A percentile compares a stretch with the other conserved stretches of the same genome.
These are phyloP conservation scores for Pycnomerus fuliginosus DNA, from an alignment of 2,888 invertebrate species.

Conservation along the genomic window DNA sequence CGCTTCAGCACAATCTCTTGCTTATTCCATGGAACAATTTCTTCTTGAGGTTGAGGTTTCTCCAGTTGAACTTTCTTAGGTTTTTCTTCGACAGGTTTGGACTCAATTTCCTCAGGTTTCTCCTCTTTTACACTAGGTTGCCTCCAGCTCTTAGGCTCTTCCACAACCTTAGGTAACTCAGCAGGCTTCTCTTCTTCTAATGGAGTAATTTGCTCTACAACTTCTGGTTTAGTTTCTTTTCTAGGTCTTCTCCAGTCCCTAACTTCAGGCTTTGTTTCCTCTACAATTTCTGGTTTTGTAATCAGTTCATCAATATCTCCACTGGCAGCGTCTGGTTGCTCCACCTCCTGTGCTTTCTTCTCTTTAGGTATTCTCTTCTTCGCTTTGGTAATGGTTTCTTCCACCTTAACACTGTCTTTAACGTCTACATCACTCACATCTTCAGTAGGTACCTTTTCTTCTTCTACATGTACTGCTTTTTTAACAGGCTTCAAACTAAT, in stretches of 20 bases:
- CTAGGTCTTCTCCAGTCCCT: constrained; percentile 33
- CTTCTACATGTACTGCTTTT: constrained; percentile 1
- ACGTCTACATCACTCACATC: too few relatives aligned
- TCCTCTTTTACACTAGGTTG: too few relatives aligned
- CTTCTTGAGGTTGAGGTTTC: constrained; percentile 19
- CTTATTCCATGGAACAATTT: constrained; percentile 59
- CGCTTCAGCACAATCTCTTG: constrained; percentile 59
- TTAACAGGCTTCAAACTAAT: constrained; percentile 34
- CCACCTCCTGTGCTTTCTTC: constrained; percentile 42
- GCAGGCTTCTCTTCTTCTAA: background rate
- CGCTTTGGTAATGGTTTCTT: constrained; percentile 35
- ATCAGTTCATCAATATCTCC: too few relatives aligned
- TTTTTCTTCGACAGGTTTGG: background rate
- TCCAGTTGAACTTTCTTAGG: constrained; percentile 15
- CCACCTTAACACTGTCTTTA: constrained; percentile 35
- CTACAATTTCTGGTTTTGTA: constrained; percentile 28
- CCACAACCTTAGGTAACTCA: constrained; percentile 1
- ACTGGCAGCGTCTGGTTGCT: constrained; percentile 35
- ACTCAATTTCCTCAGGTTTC: constrained; percentile 2
- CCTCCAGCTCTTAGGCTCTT: constrained; percentile 2
- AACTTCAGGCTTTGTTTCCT: constrained; percentile 7
- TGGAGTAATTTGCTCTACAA: background rate
- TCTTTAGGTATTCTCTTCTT: constrained; percentile 32
- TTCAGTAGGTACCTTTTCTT: background rate
- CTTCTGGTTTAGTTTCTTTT: constrained; percentile 14